Evolutionary conservation across 2,888 invertebrate species (phyloP), one percentile per base, ranked within the genome.

Genomic region (Mythimna loreyi): DNA sequence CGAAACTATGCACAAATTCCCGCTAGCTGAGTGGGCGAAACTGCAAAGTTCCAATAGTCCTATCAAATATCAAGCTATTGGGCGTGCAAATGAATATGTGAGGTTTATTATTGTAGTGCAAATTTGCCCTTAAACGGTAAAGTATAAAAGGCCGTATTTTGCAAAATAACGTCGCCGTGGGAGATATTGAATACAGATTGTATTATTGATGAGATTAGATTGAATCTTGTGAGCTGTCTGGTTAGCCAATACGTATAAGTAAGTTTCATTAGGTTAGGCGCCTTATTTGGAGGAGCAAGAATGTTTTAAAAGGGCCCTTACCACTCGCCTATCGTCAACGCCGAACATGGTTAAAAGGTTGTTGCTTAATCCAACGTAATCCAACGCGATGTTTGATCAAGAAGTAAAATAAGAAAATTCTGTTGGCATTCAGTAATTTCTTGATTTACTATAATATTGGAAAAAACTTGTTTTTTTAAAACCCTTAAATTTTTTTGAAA

Each of bases 81-180:
- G 68, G 52, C 45, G 63, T 59, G 62, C 61, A 67, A 80, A 81
- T 81, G 71, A 81, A 78, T 57, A 72, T 69, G 49, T 68, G 64
- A 67, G 49, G 75, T 75, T 81, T 81, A 81, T 78, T 81, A 69
- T 81, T 65, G 64, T 55, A 45, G 53, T 45, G 47, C 72, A 21
- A 75, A 75, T 67, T 55, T 67, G 60, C 63, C 78, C 58, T 69
- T 75, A 78, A 66, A 81, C 56, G 67, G 80, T 49, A 70, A 75
- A 49, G 69, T 72, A 78, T 78, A 74, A 75, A 80, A 30, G 64
- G 33, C 58, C 43, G 28, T 75, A 75, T 67, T 75, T 69, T 75
- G 57, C 43, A 33, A 47, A 47, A 62, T 80, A 65, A 78, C 9
- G 75, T 67, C 78, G 55, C 16, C 4, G 55, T 40, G 16, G 47